Evolutionary conservation across 2,797 vertebrate species (phyloP).

Genomic region (Enteromius viviparus): DNA sequence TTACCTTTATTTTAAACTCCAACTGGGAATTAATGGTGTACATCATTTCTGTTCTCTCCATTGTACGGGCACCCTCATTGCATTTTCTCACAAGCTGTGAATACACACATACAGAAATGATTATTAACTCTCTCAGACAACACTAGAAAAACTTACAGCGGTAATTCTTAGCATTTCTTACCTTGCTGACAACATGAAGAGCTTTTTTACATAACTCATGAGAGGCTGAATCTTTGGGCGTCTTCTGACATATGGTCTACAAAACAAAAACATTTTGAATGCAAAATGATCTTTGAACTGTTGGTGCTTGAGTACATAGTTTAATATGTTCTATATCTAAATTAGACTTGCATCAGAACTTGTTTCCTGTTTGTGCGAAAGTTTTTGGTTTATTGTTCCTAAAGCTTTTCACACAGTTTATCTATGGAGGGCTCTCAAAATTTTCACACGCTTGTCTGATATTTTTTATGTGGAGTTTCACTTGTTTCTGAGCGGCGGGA

Average conservation of each 20-base stretch:
- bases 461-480: slow-evolving; percentile 19
- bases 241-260: slow-evolving; percentile 98
- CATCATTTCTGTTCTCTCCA: slow-evolving; percentile 99
- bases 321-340: not conserved
- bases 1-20: slow-evolving; percentile 98
- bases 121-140: not conserved
- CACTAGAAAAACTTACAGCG: not conserved
- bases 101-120: slow-evolving; percentile 43
- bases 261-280: slow-evolving; percentile 51
- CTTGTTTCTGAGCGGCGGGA: slow-evolving; percentile 47
- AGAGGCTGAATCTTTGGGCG: slow-evolving; percentile 84
- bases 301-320: slow-evolving; percentile 1
- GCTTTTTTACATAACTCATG: slow-evolving; percentile 88
- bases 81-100: slow-evolving; percentile 91
- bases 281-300: slow-evolving; percentile 15
- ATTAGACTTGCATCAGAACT: not conserved
- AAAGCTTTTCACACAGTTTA: slow-evolving; percentile 14
- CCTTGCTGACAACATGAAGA: slow-evolving; percentile 94
- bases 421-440: not conserved
- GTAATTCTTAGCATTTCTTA: slow-evolving; percentile 61
- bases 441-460: slow-evolving; percentile 22
- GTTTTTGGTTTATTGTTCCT: slow-evolving; percentile 24
- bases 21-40: slow-evolving; percentile 97
- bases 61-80: slow-evolving; percentile 94
- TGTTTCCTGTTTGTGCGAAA: slow-evolving; percentile 21